phyloP scores from a whole-genome alignment of 2,797 vertebrate genomes.

The Ceryle rudis region DNA sequence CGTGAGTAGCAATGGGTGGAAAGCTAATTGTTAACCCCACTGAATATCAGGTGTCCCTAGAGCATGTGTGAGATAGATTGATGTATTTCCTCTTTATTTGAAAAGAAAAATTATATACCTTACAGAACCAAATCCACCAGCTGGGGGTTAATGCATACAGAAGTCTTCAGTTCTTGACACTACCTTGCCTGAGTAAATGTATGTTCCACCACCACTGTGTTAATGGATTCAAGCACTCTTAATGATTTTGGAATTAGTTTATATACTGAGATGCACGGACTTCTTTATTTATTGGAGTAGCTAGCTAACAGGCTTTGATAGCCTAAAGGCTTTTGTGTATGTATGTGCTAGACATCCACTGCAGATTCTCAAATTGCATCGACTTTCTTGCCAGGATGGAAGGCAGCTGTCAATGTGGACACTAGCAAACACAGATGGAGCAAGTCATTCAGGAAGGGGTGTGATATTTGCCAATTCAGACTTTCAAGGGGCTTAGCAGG shows the following conservation, averaged over 20 bases:
- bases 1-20: not conserved
- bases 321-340: conserved; percentile 1
- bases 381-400: conserved; percentile 67
- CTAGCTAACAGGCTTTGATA: conserved; percentile 24
- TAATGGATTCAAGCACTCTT: not conserved
- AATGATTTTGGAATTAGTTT: conserved; percentile 53
- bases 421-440: conserved; percentile 74
- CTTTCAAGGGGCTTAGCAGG: conserved; percentile 56
- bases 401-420: conserved; percentile 69
- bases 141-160: not conserved
- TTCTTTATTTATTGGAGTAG: conserved; percentile 37
- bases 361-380: conserved; percentile 58
- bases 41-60: not conserved
- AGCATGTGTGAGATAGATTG: not conserved
- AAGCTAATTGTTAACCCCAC: not conserved
- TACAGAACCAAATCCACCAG: not conserved
- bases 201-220: not conserved
- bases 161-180: not conserved
- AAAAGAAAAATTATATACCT: not conserved
- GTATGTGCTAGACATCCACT: not conserved
- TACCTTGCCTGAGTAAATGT: not conserved
- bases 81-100: not conserved
- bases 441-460: conserved; percentile 51
- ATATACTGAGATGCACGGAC: not conserved
- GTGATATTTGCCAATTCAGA: conserved; percentile 65